These are phyloP conservation scores for Aphelenchoides bicaudatus DNA, from an alignment of 2,888 invertebrate genomes.

Conservation along the genomic window DNA sequence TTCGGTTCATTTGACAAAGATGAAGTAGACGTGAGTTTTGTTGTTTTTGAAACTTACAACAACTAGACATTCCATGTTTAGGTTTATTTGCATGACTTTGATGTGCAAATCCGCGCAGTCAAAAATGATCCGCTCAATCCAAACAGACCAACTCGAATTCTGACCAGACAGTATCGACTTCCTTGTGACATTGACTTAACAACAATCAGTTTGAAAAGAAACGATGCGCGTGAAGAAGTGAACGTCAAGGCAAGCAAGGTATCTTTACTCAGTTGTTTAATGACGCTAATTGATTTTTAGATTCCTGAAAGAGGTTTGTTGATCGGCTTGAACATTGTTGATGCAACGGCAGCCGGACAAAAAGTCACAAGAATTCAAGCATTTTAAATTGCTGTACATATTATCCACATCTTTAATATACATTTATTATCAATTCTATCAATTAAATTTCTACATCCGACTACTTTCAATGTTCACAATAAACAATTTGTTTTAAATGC, in stretches of 20 bases:
- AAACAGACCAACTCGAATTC: conserved; percentile 9
- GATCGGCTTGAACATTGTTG: conserved; percentile 2
- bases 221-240: background rate
- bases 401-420: too few species aligned
- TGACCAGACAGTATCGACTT: conserved; percentile 16
- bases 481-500: too few species aligned
- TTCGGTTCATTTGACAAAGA: conserved; percentile 5
- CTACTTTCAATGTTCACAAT: too few species aligned
- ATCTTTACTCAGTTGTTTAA: background rate
- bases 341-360: background rate
- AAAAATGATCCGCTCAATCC: conserved; percentile 14
- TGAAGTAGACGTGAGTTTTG: conserved; percentile 4
- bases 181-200: conserved; percentile 15
- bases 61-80: background rate
- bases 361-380: background rate
- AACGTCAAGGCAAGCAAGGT: conserved; percentile 18
- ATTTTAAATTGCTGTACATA: conserved; percentile 1
- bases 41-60: background rate
- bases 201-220: background rate
- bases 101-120: conserved; percentile 14
- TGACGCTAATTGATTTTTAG: background rate
- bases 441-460: too few species aligned
- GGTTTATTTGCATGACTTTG: conserved; percentile 17
- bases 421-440: too few species aligned
- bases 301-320: background rate